Conservation (phyloP, 2,797 vertebrate genomes). For the Eremophila alpestris region DNA sequence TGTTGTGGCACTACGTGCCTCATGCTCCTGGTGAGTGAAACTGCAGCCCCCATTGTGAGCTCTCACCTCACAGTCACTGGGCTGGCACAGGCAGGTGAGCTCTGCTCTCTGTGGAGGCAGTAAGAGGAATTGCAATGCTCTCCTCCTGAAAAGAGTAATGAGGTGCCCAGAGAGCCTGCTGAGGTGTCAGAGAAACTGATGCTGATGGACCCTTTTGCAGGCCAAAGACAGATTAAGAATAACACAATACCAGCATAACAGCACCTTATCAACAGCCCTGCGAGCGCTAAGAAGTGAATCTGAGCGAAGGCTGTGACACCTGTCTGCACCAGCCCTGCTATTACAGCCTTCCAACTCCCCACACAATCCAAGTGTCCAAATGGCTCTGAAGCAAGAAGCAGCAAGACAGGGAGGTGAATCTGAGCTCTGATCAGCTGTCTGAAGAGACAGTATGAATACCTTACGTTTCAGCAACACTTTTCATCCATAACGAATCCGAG, state of each 20-base stretch:
- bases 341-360: not conserved
- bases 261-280: not conserved
- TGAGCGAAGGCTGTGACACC: not conserved
- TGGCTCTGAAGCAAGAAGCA: conserved; percentile 17
- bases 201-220: conserved; percentile 3
- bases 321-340: not conserved
- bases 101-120: not conserved
- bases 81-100: not conserved
- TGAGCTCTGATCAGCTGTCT: not conserved
- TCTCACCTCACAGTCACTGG: accelerated
- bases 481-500: not conserved
- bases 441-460: not conserved
- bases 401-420: conserved; percentile 16
- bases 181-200: conserved; percentile 25
- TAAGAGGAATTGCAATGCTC: not conserved
- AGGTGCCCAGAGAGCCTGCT: conserved; percentile 5
- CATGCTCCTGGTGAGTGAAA: not conserved
- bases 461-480: not conserved
- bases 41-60: not conserved
- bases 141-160: conserved; percentile 12
- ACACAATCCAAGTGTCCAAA: not conserved
- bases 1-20: not conserved
- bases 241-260: conserved; percentile 25
- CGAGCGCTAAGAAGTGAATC: not conserved
- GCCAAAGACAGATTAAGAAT: conserved; percentile 28